A percentile compares a stretch with the other conserved stretches of the same genome.
Evolutionary conservation across 2,113 vertebrate species (phyloP).

Genomic region (Passerina amoena): DNA sequence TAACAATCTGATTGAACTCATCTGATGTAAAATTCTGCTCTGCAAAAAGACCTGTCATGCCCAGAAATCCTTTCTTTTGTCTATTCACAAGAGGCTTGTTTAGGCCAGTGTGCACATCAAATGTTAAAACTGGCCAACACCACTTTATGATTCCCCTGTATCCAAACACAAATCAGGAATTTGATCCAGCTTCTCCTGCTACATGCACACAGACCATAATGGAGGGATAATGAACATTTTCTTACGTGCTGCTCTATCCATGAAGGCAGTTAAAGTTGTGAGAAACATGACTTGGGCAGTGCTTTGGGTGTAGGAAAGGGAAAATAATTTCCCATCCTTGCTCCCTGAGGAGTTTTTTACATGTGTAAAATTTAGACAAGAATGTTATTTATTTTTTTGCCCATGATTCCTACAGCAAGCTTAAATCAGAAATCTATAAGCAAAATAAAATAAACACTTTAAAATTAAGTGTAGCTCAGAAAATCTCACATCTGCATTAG

Average conservation of each 20-base stretch:
- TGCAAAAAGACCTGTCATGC: not conserved
- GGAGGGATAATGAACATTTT: not conserved
- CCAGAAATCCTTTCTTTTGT: not conserved
- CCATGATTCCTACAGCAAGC: not conserved
- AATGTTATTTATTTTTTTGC: not conserved
- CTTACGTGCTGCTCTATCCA: not conserved
- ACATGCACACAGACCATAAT: rapidly evolving
- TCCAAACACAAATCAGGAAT: not conserved
- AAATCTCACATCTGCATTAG: not conserved
- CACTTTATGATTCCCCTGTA: not conserved
- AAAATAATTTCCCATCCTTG: not conserved
- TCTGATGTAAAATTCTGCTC: not conserved
- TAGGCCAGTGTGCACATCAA: not conserved
- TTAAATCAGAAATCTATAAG: not conserved
- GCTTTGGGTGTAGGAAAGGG: not conserved
- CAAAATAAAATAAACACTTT: not conserved
- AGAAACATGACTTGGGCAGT: not conserved
- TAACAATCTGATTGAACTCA: not conserved
- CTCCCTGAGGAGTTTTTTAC: not conserved
- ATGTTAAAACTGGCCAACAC: not conserved
- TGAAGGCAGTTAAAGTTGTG: not conserved
- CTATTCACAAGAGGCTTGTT: not conserved
- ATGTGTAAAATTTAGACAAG: not conserved
- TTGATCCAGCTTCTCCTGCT: not conserved
- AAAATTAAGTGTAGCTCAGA: not conserved